Base-by-base conservation (phyloP, 2,888 invertebrate species). In the Drosophila mercatorum region DNA sequence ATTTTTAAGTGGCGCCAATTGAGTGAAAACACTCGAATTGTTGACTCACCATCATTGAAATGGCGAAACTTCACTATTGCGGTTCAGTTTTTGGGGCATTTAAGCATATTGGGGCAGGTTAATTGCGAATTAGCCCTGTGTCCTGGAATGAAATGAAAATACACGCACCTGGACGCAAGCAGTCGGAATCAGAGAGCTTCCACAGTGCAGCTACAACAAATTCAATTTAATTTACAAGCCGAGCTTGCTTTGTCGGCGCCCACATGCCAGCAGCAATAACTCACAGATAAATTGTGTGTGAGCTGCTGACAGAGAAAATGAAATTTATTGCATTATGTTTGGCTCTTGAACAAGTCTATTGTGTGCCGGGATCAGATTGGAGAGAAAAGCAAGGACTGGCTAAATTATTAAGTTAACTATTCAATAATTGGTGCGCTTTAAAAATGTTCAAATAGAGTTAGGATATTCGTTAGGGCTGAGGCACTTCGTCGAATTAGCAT, bases 211-310 rank as follows among this genome's bases (percentile, higher is more conserved):
- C 53, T 58, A 77, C 83, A 88, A 86, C 86, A 83, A 88, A 88
- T 84, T 88, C 57, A 86, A 88, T 88, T 86, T 70, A 72, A 84
- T 88, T 88, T 88, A 86, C 84, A 83, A 68, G 75, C 77, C 56
- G 56, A 77, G 74, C 70, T 80, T 78, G 85, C 81, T 76, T 85
- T 85, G 78, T 71, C 57, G 63, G 10, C 31, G 12, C 65, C 34
- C 51, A 66, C 59, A 58, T 67, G 66, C 26, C 49, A 77, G 58
- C 56, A 69, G 55, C 59, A 70, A 75, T 52, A 75, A 68, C 60
- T 59, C 58, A 44, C 68, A 74, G 78, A 78, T 68, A 71, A 64
- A 78, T 71, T 69, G 60, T 63, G 67, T 60, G 67, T 60, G 71
- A 81, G 75, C 64, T 67, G 68, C 75, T 72, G 81, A 81, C 81